Conservation (phyloP, 30 jellyfish, hydroid and myxozoan genomes). For the Turritopsis rubra region DNA sequence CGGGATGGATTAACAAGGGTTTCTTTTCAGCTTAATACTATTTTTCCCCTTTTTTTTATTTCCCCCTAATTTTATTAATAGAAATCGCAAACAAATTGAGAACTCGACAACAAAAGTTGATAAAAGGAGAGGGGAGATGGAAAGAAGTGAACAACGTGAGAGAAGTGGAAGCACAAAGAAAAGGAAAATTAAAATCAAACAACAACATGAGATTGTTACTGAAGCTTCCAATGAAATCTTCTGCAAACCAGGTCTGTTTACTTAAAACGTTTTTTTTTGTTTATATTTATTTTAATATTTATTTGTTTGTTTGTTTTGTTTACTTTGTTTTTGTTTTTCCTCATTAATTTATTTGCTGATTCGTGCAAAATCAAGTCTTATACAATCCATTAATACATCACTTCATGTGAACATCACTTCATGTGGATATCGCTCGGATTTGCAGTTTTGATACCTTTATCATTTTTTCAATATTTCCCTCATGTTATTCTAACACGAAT, state of each 20-base stretch:
- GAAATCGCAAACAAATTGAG: neutral
- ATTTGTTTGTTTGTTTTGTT: neutral
- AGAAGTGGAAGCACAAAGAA: slow-evolving; percentile 22
- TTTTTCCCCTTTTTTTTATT: too few species aligned
- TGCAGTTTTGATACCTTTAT: too few species aligned
- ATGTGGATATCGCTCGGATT: too few species aligned
- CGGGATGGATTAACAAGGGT: too few species aligned
- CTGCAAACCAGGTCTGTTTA: slow-evolving; percentile 67
- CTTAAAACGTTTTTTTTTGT: neutral
- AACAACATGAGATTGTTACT: slow-evolving; percentile 44
- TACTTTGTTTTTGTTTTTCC: neutral
- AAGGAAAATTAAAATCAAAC: slow-evolving; percentile 17
- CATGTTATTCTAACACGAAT: too few species aligned
- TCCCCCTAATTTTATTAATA: neutral
- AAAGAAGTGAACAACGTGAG: slow-evolving; percentile 17
- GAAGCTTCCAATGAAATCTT: slow-evolving; percentile 35
- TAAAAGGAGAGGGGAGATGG: neutral
- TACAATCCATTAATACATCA: too few species aligned
- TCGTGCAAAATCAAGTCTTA: neutral
- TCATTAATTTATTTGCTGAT: too few species aligned
- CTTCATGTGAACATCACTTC: too few species aligned
- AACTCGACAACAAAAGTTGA: slow-evolving; percentile 5
- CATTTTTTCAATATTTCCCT: too few species aligned
- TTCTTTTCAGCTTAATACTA: too few species aligned
- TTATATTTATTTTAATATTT: too few species aligned